Conservation (phyloP, 2,888 invertebrate species). For the Nephrotoma flavescens region DNA sequence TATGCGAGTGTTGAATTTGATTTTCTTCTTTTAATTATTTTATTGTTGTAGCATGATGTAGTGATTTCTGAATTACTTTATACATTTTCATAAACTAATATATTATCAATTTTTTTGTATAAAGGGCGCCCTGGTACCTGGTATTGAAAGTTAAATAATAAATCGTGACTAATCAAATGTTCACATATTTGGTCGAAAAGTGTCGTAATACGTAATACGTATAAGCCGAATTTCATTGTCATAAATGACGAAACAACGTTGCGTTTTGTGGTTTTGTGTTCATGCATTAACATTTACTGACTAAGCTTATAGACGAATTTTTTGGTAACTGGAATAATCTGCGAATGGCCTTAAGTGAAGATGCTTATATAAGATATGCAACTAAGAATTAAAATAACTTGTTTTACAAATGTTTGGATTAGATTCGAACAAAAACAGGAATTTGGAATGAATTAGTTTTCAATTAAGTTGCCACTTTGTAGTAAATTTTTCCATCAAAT, state of each 20-base stretch:
- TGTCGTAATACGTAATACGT: neutral
- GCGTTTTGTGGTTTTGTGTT: neutral
- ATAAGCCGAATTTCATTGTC: neutral
- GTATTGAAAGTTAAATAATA: neutral
- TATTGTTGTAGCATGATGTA: neutral
- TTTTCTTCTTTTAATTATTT: neutral
- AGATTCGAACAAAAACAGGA: neutral
- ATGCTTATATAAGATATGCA: neutral
- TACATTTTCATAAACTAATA: neutral
- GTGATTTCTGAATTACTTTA: neutral
- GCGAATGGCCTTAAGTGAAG: neutral
- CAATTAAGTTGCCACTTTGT: no score
- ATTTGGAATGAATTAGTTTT: neutral
- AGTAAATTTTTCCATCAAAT: no score
- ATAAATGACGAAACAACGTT: neutral
- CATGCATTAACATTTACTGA: neutral
- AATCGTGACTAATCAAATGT: neutral
- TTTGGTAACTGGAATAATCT: neutral
- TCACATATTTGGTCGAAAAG: neutral
- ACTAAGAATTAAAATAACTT: neutral
- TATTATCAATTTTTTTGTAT: neutral
- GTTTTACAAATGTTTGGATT: neutral
- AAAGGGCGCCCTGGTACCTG: neutral
- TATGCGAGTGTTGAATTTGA: neutral
- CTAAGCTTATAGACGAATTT: neutral